Base-by-base conservation (phyloP, 2,797 vertebrate genomes). In the Melopsittacus undulatus region DNA sequence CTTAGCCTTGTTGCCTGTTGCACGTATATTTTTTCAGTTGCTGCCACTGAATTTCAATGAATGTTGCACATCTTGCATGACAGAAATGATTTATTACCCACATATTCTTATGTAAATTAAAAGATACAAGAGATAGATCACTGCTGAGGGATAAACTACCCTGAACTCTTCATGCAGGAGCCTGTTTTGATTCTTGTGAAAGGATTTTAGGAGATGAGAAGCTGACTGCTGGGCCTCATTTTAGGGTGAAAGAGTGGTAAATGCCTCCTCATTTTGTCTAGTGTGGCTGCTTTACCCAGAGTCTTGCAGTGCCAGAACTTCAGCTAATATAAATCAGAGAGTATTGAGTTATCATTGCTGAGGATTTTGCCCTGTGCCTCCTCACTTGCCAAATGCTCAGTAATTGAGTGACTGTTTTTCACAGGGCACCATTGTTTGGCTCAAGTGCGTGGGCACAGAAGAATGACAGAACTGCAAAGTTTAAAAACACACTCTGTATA, bases 1-100 rank as follows among this genome's bases (percentile, higher is more conserved):
- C 23, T 91, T 63, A 69, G 21, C 7, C 36, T 29, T 21, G 45
- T 40, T 87, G 38, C 32, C 46, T 54, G 22, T 69, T 67, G 32
- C 78, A 94, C 56, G 61, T 51, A 61, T 38, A 12, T 18, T 66
- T 76, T 57, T 76, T 66, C 40, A 56, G 11, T n/a, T 77, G 26
- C 42, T 92, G n/a, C 7, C 68, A 64, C 29, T 52, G 81, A 87
- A 87, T 94, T 87, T 92, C 64, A 89, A 85, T 75, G 30, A 30
- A 30, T 36, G 11, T 38, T 68, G 32, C 14, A 30, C 14, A 77
- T 52, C 61, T 92, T 2, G 1, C 30, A n/a, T 67, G 83, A 64
- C 40, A 89, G 49, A 94, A 94, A 84, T 90, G 1, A 82, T 93
- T 92, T 88, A 93, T 92, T 86, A 45, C 24, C 7, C 1, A 5